Percentiles rank a stretch among this genome's conserved stretches.
Conservation (phyloP, 2,888 invertebrate genomes). For the Drosophila anomalata region DNA sequence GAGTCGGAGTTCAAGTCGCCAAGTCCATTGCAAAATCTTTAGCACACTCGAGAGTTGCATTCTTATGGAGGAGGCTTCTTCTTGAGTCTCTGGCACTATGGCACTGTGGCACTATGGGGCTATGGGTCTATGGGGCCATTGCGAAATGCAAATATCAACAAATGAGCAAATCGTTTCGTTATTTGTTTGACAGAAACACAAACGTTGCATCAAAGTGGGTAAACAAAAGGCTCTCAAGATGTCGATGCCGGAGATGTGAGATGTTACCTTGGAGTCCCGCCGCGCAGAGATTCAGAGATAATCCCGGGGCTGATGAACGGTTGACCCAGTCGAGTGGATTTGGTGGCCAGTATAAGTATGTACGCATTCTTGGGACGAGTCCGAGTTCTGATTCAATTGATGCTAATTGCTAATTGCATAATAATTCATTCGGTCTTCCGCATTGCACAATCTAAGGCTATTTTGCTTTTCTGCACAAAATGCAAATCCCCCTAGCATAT, state of each 20-base stretch:
- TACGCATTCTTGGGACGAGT: conserved; percentile 50
- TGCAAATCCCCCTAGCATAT: conserved; percentile 50
- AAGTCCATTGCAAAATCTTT: conserved; percentile 62
- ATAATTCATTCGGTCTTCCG: conserved; percentile 75
- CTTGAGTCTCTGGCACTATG: conserved; percentile 19
- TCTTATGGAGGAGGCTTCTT: conserved; percentile 31
- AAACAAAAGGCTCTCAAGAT: conserved; percentile 52
- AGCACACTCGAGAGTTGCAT: conserved; percentile 52
- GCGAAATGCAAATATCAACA: conserved; percentile 75
- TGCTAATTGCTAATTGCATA: conserved; percentile 80
- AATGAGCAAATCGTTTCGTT: conserved; percentile 69
- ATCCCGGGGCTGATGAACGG: conserved; percentile 34
- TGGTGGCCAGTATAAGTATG: conserved; percentile 40
- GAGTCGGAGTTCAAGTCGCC: conserved; percentile 53
- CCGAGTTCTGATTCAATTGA: conserved; percentile 67
- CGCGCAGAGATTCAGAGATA: conserved; percentile 6
- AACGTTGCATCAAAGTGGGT: conserved; percentile 65
- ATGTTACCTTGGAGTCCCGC: conserved; percentile 55
- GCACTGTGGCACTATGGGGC: too few species aligned
- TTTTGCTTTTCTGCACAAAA: conserved; percentile 5
- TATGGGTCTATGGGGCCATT: conserved; percentile 52
- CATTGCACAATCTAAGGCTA: conserved; percentile 59
- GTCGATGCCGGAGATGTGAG: conserved; percentile 34
- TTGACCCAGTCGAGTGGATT: conserved; percentile 73
- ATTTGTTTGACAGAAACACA: conserved; percentile 69